These are phyloP conservation scores for Sialia sialis DNA, from an alignment of 2,113 vertebrate species.

Conservation along the genomic window DNA sequence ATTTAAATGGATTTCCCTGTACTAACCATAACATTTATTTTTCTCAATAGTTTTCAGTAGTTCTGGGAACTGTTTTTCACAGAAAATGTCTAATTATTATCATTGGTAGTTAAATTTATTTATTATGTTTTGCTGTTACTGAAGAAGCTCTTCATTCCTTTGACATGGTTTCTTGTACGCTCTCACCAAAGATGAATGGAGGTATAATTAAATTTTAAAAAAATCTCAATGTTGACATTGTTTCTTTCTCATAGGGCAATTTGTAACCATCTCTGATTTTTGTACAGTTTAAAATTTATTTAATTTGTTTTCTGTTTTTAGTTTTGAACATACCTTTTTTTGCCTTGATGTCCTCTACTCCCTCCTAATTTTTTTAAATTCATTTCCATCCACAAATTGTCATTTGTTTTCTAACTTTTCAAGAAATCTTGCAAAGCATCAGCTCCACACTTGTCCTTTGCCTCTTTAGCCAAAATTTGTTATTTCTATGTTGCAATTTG, in stretches of 20 bases:
- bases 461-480: neutral
- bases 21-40: constrained; percentile 6
- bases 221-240: neutral
- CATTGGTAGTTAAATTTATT: constrained; percentile 44
- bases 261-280: neutral
- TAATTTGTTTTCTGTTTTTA: neutral
- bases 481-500: neutral
- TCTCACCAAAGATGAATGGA: neutral
- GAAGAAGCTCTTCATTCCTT: constrained; percentile 2
- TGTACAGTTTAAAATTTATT: neutral
- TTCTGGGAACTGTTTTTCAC: constrained; percentile 58
- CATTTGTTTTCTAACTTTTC: neutral
- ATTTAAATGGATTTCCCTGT: neutral
- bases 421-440: neutral
- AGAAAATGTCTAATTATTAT: constrained; percentile 54
- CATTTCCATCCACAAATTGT: neutral
- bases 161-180: neutral
- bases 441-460: neutral
- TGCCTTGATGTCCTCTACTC: neutral
- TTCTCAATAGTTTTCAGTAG: constrained; percentile 19
- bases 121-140: constrained; percentile 22
- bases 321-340: neutral
- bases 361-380: neutral
- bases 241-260: neutral
- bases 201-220: neutral